Percentiles rank a stretch among this genome's conserved stretches.
Conservation (phyloP, 2,113 vertebrate genomes). For the Rynchops niger region DNA sequence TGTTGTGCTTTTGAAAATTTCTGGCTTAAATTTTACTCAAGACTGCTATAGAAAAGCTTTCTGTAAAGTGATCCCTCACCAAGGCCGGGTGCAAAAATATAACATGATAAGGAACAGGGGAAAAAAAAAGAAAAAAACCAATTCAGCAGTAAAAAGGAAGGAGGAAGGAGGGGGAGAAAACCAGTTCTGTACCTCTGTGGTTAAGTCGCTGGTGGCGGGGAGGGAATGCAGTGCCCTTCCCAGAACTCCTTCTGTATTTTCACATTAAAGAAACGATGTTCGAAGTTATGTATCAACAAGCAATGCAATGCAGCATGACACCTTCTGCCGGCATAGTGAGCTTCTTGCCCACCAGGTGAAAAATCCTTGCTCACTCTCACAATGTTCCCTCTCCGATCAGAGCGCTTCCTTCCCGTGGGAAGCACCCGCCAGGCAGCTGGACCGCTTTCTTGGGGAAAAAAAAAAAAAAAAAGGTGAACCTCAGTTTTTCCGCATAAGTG, state of each 20-base stretch:
- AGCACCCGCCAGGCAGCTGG: background rate
- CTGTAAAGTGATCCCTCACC: background rate
- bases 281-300: background rate
- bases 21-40: background rate
- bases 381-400: fast-evolving
- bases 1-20: background rate
- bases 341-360: background rate
- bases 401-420: background rate
- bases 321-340: background rate
- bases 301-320: background rate
- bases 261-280: background rate
- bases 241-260: background rate
- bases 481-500: background rate
- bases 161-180: background rate
- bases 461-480: background rate
- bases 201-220: background rate
- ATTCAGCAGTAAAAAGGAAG: background rate
- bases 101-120: background rate
- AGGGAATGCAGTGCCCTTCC: background rate
- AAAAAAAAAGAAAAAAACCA: background rate
- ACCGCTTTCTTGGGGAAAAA: background rate
- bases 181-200: background rate
- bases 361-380: background rate
- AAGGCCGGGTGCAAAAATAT: background rate
- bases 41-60: background rate